Conservation (phyloP, 2,113 vertebrate genomes). For the Siniperca chuatsi region DNA sequence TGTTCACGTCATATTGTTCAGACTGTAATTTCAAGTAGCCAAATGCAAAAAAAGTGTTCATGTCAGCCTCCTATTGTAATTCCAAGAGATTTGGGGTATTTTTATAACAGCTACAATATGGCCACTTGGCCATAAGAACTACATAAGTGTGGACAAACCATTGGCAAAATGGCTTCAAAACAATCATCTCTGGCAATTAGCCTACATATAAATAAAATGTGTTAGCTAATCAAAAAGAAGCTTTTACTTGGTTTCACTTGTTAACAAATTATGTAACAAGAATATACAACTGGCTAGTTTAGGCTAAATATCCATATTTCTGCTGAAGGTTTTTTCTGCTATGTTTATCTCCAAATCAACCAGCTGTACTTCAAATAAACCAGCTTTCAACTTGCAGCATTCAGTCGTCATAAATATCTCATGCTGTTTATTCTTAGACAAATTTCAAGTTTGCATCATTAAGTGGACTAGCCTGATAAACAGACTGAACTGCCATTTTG, state of each 20-base stretch:
- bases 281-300: background rate
- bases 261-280: background rate
- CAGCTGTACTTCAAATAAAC: background rate
- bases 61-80: background rate
- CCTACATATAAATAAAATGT: background rate
- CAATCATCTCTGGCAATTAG: background rate
- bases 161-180: background rate
- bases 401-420: background rate
- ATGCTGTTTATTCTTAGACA: background rate
- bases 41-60: background rate
- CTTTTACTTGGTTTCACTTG: background rate
- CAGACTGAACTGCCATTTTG: background rate
- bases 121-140: background rate
- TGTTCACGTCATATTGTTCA: background rate
- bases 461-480: background rate
- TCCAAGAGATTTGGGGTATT: background rate
- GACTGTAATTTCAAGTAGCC: background rate
- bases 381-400: background rate
- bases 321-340: background rate
- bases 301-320: background rate
- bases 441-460: background rate
- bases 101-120: background rate
- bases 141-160: background rate
- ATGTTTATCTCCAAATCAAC: background rate
- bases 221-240: background rate